Evolutionary conservation across 53 echinoderm and acorn worm genomes (phyloP).

Genomic region (Echinarachnius parma): DNA sequence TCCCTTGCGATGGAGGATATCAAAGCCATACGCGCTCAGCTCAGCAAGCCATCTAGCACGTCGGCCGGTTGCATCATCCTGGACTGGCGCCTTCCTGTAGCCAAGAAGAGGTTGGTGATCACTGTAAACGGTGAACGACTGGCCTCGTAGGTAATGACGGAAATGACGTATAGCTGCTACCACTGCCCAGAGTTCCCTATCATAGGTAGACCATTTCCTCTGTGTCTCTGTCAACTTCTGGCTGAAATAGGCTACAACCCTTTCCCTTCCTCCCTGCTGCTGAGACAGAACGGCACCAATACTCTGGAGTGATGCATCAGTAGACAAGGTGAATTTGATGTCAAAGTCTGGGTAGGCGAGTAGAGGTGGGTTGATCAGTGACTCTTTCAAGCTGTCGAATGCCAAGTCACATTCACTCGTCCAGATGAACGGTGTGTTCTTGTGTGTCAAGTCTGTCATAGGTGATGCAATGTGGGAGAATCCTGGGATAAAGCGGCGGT

Average conservation of each 20-base stretch:
- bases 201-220: slow-evolving; percentile 20
- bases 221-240: not conserved
- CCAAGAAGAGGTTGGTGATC: slow-evolving; percentile 15
- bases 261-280: slow-evolving; percentile 25
- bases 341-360: slow-evolving; percentile 40
- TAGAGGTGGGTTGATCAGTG: slow-evolving; percentile 25
- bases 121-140: slow-evolving; percentile 8
- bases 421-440: too few species aligned
- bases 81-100: too few species aligned
- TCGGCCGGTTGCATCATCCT: too few species aligned
- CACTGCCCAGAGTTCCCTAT: slow-evolving; percentile 27
- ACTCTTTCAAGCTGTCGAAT: slow-evolving; percentile 33
- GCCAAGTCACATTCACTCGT: slow-evolving; percentile 38
- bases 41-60: too few species aligned
- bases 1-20: too few species aligned
- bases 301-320: slow-evolving; percentile 27
- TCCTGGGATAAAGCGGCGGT: slow-evolving; percentile 4
- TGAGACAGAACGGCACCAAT: slow-evolving; percentile 39
- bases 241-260: slow-evolving; percentile 30
- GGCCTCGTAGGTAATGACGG: slow-evolving; percentile 13
- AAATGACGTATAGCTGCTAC: slow-evolving; percentile 26
- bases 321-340: slow-evolving; percentile 27
- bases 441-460: too few species aligned
- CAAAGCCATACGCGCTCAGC: too few species aligned
- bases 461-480: slow-evolving; percentile 16